Conservation (phyloP, 2,797 vertebrate genomes). For the Hozukius guyotensis region DNA sequence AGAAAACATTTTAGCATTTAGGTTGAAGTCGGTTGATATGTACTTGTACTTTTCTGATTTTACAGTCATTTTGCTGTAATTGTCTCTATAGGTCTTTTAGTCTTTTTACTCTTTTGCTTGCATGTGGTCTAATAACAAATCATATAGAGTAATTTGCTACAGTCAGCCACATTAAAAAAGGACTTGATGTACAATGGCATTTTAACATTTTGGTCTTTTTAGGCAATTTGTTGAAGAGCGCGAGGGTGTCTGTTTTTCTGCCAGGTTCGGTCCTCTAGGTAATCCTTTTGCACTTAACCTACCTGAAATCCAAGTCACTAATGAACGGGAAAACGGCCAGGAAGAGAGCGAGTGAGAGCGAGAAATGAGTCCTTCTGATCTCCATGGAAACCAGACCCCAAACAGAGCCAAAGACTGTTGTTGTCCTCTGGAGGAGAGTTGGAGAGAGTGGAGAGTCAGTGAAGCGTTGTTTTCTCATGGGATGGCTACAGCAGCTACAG, state of each 20-base stretch:
- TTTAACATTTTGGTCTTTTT: background rate
- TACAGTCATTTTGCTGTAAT: background rate
- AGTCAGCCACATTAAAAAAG: background rate
- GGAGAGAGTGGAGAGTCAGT: slow-evolving; percentile 5
- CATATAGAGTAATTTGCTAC: background rate
- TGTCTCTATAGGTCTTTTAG: background rate
- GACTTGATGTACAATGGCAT: background rate
- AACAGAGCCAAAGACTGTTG: slow-evolving; percentile 47
- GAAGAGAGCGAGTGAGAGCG: slow-evolving; percentile 11
- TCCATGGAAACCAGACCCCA: slow-evolving; percentile 35
- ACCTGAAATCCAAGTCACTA: slow-evolving; percentile 26
- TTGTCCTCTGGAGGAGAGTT: slow-evolving; percentile 25
- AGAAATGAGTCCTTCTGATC: slow-evolving; percentile 18
- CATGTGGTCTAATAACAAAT: background rate
- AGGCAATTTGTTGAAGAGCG: background rate
- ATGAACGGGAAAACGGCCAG: background rate
- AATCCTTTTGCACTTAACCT: slow-evolving; percentile 38
- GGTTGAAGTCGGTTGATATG: background rate
- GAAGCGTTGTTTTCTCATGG: slow-evolving; percentile 20
- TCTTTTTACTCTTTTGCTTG: too few relatives aligned
- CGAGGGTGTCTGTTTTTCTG: background rate
- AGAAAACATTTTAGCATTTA: background rate
- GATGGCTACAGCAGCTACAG: slow-evolving; percentile 19
- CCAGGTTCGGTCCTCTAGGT: background rate
- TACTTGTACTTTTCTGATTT: background rate